Evolutionary conservation across 2,113 vertebrate genomes (phyloP), one percentile per base, ranked within the genome.

Genomic region (Percina caprodes): DNA sequence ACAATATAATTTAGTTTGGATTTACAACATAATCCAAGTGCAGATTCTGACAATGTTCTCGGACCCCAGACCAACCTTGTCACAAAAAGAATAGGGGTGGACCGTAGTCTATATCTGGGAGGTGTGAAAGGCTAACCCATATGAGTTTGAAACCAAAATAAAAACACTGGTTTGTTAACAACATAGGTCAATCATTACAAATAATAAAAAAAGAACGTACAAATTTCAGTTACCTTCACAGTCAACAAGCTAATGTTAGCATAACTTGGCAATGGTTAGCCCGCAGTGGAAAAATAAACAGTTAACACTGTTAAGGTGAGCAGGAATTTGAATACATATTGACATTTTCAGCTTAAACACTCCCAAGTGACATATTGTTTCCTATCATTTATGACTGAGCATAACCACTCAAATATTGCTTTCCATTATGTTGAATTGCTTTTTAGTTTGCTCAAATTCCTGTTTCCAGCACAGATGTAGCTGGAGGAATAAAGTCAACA

Each of bases 51-150:
- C 23, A 3, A 13, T 23, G 21, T 73, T 84, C 62, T 87, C 61
- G 62, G 51, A 86, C 71, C 73, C 60, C 87, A 76, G 90, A 77
- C 63, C 78, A 81, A 77, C 51, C 11, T n/a, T 23, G 14, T 60
- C 16, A 66, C 48, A 46, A 59, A 76, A 69, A 39, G 0, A 63
- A 39, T 12, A 35, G 11, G 30, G 18, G 26, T 54, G 13, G 10
- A 68, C 24, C 39, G 33, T 30, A 26, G 18, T 42, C 46, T 55
- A 80, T 77, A 16, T 74, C 35, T 71, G 21, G 16, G 12, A 15
- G 16, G 6, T 67, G 26, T 84, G 35, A 23, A 59, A 46, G 1
- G 30, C 46, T 39, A 69, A 61, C 6, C 46, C 69, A 68, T 51
- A 8, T 60, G 10, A 54, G 24, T 26, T n/a, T 26, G 5, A 70